Base-by-base conservation (phyloP, 2,888 invertebrate species). In the Uloborus plumipes region DNA sequence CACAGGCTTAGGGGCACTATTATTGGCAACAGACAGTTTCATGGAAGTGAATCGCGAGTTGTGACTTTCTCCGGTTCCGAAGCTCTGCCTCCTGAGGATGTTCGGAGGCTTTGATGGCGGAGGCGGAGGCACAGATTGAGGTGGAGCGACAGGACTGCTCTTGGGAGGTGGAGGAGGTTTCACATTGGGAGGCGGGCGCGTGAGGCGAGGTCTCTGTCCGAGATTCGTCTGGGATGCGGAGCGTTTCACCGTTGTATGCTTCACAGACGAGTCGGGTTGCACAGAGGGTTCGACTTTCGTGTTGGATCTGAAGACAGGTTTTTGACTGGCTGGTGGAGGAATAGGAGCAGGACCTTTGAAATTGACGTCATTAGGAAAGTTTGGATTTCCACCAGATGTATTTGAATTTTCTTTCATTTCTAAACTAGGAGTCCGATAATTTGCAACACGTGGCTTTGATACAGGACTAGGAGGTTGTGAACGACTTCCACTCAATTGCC, bases 331-430 rank as follows among this genome's bases (percentile, higher is more conserved):
- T 69, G 93, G 92, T 76, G 94, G 94, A 31, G 94, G 94, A 86
- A 93, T 93, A 15, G 96, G 95, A 49, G 95, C 95, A 49, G 95
- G 94, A 62, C 94, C 94, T 87, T 95, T 91, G 86, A 91, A 91
- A 85, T 89, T 89, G 75, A 89, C 88, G 87, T 91, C 90, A 85
- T 79, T 74, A 2, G 84, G 84, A 50, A 78, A 84, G 20, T 72
- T 74, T 6, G 74, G 77, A 58, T 77, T 73, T 11, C 77, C 77
- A 31, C 67, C 39, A 47, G 65, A 20, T 18, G 26, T 9, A 20
- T 18, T 20, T 1, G 14, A 16, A 62, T 16, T 70, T 47, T 50
- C 49, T 13, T n/a, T 49, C n/a, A 2, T 39, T 22, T 67, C 61
- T 7, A 18, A 49, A 49, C 53, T 64, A 15, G 47, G 59, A 59